Conservation (phyloP, 2,797 vertebrate genomes). For the Ficedula albicollis region DNA sequence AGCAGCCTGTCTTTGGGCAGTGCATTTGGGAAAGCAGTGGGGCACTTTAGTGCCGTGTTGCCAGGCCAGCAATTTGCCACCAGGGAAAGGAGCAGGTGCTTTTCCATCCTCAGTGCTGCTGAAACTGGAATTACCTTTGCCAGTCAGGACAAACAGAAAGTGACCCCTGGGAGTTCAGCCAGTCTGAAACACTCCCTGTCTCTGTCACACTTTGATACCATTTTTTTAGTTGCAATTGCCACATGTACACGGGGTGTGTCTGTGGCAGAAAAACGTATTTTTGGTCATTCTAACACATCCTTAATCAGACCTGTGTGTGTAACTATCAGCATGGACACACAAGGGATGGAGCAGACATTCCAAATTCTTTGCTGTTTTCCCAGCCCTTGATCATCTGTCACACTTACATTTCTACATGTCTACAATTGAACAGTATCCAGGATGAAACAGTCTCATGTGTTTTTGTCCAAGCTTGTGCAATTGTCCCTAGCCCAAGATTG, state of each 20-base stretch:
- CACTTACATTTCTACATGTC: not conserved
- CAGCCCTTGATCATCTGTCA: not conserved
- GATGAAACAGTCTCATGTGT: not conserved
- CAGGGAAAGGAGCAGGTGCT: not conserved
- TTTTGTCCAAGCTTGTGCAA: not conserved
- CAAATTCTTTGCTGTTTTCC: not conserved
- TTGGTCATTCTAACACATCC: not conserved
- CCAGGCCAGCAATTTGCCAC: not conserved
- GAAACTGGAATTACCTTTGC: fast-evolving
- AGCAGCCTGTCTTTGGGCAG: not conserved
- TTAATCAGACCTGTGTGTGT: not conserved
- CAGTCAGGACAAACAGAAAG: not conserved
- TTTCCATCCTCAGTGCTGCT: not conserved
- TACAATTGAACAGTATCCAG: not conserved
- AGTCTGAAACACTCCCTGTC: not conserved
- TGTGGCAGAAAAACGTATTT: not conserved
- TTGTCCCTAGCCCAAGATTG: not conserved
- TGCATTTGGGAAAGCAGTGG: not conserved
- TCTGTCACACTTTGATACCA: fast-evolving
- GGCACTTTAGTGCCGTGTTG: fast-evolving
- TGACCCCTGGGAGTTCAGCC: not conserved
- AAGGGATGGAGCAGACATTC: not conserved
- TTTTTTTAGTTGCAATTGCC: not conserved
- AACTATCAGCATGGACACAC: fast-evolving
- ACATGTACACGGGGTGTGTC: fast-evolving